Conservation (phyloP, 64 coral and sea anemone genomes). For the Astreopora myriophthalma region DNA sequence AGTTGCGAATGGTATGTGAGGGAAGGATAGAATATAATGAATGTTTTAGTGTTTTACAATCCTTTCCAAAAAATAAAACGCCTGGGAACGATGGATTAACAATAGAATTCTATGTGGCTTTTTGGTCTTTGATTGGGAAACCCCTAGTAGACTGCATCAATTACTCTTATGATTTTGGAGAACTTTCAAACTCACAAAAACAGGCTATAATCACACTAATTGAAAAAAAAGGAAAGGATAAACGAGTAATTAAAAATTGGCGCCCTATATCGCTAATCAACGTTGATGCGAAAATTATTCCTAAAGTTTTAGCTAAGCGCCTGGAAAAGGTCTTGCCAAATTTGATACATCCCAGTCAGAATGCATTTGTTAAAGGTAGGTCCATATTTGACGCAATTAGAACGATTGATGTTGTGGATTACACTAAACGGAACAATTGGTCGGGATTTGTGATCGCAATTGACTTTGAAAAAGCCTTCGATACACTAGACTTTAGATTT, state of each 20-base stretch:
- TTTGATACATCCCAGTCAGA: neutral
- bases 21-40: neutral
- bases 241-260: neutral
- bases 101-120: conserved; percentile 16
- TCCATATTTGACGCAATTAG: neutral
- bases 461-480: neutral
- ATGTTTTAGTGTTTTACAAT: neutral
- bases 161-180: neutral
- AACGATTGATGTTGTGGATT: neutral
- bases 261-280: neutral
- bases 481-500: neutral
- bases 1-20: neutral
- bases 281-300: neutral
- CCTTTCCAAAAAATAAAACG: neutral
- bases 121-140: neutral
- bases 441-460: neutral
- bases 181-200: neutral
- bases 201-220: neutral
- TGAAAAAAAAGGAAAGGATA: neutral
- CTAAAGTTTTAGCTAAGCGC: neutral
- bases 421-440: neutral
- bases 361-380: neutral
- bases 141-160: neutral
- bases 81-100: conserved; percentile 10
- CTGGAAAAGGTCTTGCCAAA: neutral